A percentile compares a stretch with the other conserved stretches of the same genome.
Conservation (phyloP, 1,140 invertebrate genomes). For the Lamellibrachia luymesi region DNA sequence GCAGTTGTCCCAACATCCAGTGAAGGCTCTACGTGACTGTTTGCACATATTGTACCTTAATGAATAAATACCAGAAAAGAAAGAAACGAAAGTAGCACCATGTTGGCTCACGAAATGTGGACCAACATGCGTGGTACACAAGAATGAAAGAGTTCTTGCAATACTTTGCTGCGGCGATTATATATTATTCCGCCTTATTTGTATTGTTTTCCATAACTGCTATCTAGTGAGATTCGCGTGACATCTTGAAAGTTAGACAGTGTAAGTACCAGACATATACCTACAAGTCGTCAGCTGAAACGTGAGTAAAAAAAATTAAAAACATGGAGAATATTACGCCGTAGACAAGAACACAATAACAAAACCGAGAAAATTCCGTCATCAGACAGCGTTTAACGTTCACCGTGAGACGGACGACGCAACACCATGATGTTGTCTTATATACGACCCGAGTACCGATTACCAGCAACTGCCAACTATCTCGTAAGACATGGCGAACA, state of each 20-base stretch:
- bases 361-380: not conserved
- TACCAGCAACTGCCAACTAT: not conserved
- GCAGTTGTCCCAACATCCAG: no score
- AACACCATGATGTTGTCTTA: not conserved
- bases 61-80: no score
- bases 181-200: not conserved
- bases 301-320: not conserved
- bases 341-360: not conserved
- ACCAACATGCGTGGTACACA: no score
- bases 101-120: no score
- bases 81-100: no score
- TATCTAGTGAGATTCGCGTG: not conserved
- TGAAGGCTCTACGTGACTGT: no score
- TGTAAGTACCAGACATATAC: not conserved
- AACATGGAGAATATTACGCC: not conserved
- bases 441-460: not conserved
- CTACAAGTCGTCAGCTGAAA: not conserved
- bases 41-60: no score
- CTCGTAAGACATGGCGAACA: not conserved
- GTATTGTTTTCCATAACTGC: not conserved
- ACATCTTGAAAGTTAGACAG: not conserved
- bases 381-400: no score
- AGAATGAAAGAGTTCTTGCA: no score
- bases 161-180: no score
- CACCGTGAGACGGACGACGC: not conserved